Base-by-base conservation (phyloP, 2,888 invertebrate genomes). In the Limenitis camilla region DNA sequence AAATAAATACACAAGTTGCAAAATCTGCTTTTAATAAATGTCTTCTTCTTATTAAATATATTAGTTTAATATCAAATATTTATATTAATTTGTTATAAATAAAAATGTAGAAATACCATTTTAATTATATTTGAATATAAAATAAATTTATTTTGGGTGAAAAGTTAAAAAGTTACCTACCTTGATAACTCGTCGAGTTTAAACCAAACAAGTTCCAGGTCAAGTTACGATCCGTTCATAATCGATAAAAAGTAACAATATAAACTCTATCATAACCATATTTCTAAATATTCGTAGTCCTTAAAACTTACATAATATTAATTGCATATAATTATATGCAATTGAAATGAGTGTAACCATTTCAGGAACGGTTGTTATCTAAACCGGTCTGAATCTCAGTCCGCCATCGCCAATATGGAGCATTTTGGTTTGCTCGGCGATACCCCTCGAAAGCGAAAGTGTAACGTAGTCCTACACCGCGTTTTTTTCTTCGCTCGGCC, bases 401-500 rank as follows among this genome's bases (percentile, higher is more conserved):
- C 59, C 56, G 45, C 52, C 35, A 36, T 36, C 53, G 52, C 40
- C 59, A 70, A 78, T 80, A 81, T 83, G 74, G 81, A 81, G 72
- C 81, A 75, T 72, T 81, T 79, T 64, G 77, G 72, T 71, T 59
- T 58, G 60, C 70, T 71, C 67, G 65, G 67, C 70, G 67, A 63
- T 76, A 74, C 78, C 81, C 82, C 84, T 79, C 79, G 76, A 69
- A 84, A 85, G 88, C 88, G 88, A 88, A 88, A 88, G 88, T 88
- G 74, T 84, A 81, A 68, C 81, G 74, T 78, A 72, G 84, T 84
- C 86, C 86, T 85, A 81, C 75, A 66, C 72, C 69, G 67, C 62
- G 68, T 81, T 86, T 85, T 75, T 86, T 83, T 81, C 72, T 74
- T 78, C 84, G 85, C 71, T 81, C 84, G 74, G 80, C 73, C 84